Base-by-base conservation (phyloP, 2,113 vertebrate genomes). In the Sterrhoptilus dennistouni region DNA sequence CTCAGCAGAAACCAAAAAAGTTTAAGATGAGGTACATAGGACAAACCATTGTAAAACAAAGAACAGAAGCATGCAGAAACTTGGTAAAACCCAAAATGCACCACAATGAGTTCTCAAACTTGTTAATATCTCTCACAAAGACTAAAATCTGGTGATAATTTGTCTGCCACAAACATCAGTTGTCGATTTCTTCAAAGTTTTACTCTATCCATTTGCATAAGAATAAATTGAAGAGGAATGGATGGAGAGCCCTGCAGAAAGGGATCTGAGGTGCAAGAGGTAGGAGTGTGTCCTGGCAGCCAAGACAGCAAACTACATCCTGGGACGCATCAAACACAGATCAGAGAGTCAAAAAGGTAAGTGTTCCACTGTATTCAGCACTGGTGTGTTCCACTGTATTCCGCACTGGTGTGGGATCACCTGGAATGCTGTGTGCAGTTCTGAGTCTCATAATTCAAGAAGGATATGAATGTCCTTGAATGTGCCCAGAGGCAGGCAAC, bases 341-440 rank as follows among this genome's bases (percentile, higher is more conserved):
- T 59, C 60, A 50, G 50, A 3, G 4, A 17, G 36, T 9, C 33
- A 52, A 57, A 81, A 47, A 65, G 19, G 36, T 16, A 15, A n/a
- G 6, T 50, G 5, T 7, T 21, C 17, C 4, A 11, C 31, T 50
- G 44, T 57, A 13, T 11, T 57, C 5, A 0, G 36, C 36, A 38
- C 36, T 38, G 36, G 36, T 38, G 8, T 50, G 5, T 6, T 21
- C 17, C 4, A 11, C 31, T 44, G 44, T 57, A 13, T 11, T 57
- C 5, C 0, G 59, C 36, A 24, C 16, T 16, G 27, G 9, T 36
- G 14, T 0, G 0, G 52, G 9, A 7, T 81, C 44, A 44, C 5
- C 22, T 28, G 36, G 19, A 44, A 15, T 0, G 1, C 52, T 59
- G 22, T 36, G 28, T 38, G 36, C 19, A 16, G 22, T 14, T 81